Evolutionary conservation across 2,797 vertebrate species (phyloP).

Genomic region (Amniataba percoides): DNA sequence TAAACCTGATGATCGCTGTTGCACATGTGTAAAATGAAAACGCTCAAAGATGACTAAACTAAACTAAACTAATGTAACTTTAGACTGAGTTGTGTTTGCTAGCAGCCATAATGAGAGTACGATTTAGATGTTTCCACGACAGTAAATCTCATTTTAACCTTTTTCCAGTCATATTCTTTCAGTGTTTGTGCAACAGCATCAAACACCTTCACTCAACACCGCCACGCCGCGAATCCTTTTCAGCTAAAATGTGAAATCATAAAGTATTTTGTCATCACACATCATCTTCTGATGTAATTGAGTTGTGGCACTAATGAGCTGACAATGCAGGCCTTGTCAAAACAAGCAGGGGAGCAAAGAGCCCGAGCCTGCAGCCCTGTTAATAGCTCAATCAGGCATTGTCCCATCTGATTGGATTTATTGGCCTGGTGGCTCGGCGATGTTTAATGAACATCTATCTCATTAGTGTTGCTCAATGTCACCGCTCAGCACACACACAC

Average conservation of each 20-base stretch:
- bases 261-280: conserved; percentile 62
- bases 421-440: conserved; percentile 74
- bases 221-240: conserved; percentile 8
- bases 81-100: neutral
- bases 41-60: neutral
- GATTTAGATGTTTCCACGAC: neutral
- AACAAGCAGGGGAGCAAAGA: conserved; percentile 72
- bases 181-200: neutral
- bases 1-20: neutral
- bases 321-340: conserved; percentile 72
- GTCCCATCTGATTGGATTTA: conserved; percentile 83
- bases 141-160: neutral
- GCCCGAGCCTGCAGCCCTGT: conserved; percentile 65
- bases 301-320: conserved; percentile 72
- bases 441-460: conserved; percentile 85
- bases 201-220: conserved; percentile 10
- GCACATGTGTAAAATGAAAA: neutral
- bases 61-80: neutral
- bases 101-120: neutral
- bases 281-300: conserved; percentile 72
- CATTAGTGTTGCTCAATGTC: conserved; percentile 80
- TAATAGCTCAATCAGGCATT: conserved; percentile 82
- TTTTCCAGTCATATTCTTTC: neutral
- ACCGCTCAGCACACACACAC: conserved; percentile 51
- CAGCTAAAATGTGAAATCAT: conserved; percentile 42